Evolutionary conservation across 2,888 invertebrate species (phyloP).

Genomic region (Apodemia duryi): DNA sequence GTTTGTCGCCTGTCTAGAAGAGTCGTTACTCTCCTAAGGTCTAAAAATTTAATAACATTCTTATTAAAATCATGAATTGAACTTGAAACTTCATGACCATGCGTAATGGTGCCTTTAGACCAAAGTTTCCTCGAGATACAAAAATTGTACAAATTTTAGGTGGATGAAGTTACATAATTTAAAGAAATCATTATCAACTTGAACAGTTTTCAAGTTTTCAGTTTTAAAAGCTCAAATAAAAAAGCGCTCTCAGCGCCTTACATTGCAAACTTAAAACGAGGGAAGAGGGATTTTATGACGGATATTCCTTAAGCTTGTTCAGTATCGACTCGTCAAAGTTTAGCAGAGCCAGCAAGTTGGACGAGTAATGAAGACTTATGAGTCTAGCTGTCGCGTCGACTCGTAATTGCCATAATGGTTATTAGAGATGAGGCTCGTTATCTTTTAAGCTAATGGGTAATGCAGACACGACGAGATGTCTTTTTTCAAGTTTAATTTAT

Average conservation of each 20-base stretch:
- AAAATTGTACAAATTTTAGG: too few species aligned
- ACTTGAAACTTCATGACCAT: too few species aligned
- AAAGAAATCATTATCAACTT: neutral
- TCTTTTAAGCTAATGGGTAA: conserved; percentile 26
- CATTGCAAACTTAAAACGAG: conserved; percentile 19
- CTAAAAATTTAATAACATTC: too few species aligned
- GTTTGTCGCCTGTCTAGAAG: too few species aligned
- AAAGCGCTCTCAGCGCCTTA: conserved; percentile 10
- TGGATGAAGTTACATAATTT: too few species aligned
- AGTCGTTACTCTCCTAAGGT: too few species aligned
- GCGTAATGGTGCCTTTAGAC: too few species aligned
- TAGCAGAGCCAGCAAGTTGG: conserved; percentile 34
- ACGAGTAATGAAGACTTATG: conserved; percentile 75
- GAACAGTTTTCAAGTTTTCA: neutral
- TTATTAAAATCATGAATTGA: too few species aligned
- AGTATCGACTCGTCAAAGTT: conserved; percentile 53
- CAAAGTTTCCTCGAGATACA: too few species aligned
- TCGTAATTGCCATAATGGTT: conserved; percentile 57
- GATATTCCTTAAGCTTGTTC: conserved; percentile 48
- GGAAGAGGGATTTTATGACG: conserved; percentile 31
- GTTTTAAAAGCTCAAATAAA: conserved; percentile 18
- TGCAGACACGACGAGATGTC: conserved; percentile 33
- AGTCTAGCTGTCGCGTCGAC: conserved; percentile 47
- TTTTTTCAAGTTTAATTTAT: conserved; percentile 35
- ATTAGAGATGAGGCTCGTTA: conserved; percentile 38